Base-by-base conservation (phyloP, 2,888 invertebrate species). In the Elmis aenea region DNA sequence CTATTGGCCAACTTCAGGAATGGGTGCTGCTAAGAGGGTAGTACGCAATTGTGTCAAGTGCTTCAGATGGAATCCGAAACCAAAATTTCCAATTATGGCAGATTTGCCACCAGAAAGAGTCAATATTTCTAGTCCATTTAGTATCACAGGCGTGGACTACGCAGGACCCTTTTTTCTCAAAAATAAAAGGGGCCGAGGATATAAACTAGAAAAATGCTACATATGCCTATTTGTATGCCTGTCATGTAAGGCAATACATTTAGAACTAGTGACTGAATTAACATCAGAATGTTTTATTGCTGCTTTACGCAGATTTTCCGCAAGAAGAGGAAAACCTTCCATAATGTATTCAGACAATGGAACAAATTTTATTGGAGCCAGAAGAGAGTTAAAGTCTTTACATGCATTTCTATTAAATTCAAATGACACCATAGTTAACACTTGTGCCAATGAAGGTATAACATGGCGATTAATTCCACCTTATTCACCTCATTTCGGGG, bases 251-350 rank as follows among this genome's bases (percentile, higher is more conserved):
- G 58, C 57, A 2, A 35, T 57, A 1, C 56, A 58, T 41, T 12
- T 58, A 13, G 57, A 59, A 38, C 18, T 52, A 5, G 52, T 51
- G 1, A 33, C 47, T 2, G 48, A 50, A 26, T 38, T 58, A 9
- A 38, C 44, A 5, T 48, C 48, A 5, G 45, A 48, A 5, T 25
- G 42, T 0, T 57, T 57, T 28, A 16, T 58, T n/a, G 34, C 46
- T 3, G 41, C 51, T 2, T 38, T 57, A 1, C 28, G 38, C 6
- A 28, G 45, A 16, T 47, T 47, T 14, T 25, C 42, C 3, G 31
- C 30, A 3, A 12, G 45, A 15, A 10, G 47, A 16, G 48, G 42
- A 11, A 15, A 21, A 8, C 28, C 26, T 16, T 18, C 11, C 10
- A 14, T 22, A 3, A 21, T 46, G 5, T 44, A 25, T 13, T 29